phyloP scores from a whole-genome alignment of 2,113 vertebrate species.

The Myiozetetes cayanensis region DNA sequence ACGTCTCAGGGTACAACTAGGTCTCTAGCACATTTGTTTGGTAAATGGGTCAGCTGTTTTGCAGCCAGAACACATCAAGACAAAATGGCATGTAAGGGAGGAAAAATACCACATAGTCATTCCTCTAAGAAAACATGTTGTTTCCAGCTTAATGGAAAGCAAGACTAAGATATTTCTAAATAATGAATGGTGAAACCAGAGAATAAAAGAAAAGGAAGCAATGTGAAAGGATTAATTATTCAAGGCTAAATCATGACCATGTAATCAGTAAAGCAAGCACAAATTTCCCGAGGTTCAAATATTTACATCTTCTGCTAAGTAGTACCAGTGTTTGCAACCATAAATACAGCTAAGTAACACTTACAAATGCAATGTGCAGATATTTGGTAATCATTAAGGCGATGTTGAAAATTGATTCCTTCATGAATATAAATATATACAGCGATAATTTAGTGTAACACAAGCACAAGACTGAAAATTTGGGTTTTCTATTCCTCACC shows the following conservation, averaged over 20 bases:
- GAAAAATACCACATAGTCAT: background rate
- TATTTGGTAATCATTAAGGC: background rate
- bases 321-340: background rate
- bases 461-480: background rate
- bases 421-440: background rate
- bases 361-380: background rate
- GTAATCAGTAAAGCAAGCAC: background rate
- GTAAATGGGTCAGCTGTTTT: slow-evolving; percentile 3
- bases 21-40: background rate
- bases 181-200: background rate
- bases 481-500: background rate
- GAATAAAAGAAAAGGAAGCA: background rate
- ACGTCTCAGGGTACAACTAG: background rate
- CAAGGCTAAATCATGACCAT: background rate
- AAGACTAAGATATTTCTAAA: background rate
- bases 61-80: background rate
- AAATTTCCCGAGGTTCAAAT: background rate
- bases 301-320: background rate
- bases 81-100: background rate
- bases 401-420: background rate
- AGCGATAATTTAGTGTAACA: background rate
- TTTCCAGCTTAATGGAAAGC: background rate
- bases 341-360: background rate
- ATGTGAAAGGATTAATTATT: background rate
- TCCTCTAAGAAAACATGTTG: background rate